Evolutionary conservation across 2,888 invertebrate genomes (phyloP), one percentile per base, ranked within the genome.

Genomic region (Tuberolachnus salignus): DNA sequence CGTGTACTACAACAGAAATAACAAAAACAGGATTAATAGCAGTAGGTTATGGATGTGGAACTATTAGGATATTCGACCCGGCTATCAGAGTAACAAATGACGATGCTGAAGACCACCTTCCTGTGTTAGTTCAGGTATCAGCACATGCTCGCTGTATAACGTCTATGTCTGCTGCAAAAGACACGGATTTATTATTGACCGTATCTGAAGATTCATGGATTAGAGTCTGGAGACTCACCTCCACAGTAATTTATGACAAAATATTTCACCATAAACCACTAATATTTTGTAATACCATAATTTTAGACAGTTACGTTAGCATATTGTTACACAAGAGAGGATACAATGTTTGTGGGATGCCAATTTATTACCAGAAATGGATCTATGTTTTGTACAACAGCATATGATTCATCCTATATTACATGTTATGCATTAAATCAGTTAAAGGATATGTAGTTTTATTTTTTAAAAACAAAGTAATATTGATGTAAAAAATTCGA

Each of bases 111-210:
- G 78, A 78, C 42, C 34, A 69, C 1, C 49, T 78, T 8, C 69
- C 69, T 8, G 44, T 21, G 21, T 8, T 82, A 1, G 80, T 83
- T 8, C 84, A 84, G 74, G 82, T 84, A 34, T 83, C 83, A 13
- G 84, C 84, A 42, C 84, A 84, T 78, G 84, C 84, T 23, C 82
- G 83, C 42, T 84, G 83, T 81, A 83, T 84, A 23, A 84, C 84
- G 11, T 83, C 83, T 9, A 72, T 84, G 63, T 84, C 84, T 63
- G 81, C 84, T 6, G 83, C 84, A 9, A 81, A 82, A 16, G 81
- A 82, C 1, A 71, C 66, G 13, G 81, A 82, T 42, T 72, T 74
- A 6, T 57, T 83, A 14, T 67, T 84, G 1, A 83, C 84, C 4
- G 84, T 84, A 23, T 83, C 83, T 0, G 84, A 84, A 80, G 84